Base-by-base conservation (phyloP, 2,797 vertebrate species). In the Parambassis ranga region DNA sequence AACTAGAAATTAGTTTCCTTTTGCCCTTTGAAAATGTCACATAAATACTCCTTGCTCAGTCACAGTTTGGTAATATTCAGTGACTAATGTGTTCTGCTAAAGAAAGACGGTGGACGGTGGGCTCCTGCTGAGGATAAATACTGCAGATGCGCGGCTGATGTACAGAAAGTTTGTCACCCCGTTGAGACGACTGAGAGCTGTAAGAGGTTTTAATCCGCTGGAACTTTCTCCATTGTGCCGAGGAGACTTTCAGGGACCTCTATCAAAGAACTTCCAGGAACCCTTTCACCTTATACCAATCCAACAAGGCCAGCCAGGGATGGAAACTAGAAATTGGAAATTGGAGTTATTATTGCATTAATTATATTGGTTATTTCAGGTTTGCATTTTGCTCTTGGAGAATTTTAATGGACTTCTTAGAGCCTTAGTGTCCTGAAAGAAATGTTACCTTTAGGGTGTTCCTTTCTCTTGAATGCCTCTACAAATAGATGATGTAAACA, bases 11-110 rank as follows among this genome's bases (percentile, higher is more conserved):
- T 8, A n/a, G 16, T 77, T 65, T 27, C 41, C 52, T n/a, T 74
- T 44, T 58, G 47, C 36, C 63, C 52, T 77, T 81, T 81, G 11
- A 46, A 75, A 78, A 82, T 64, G 60, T 62, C 55, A 67, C 37
- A 43, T 42, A 79, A 62, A 65, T 22, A 30, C 38, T 50, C 10
- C 1, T 28, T 27, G 26, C 41, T 50, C 31, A 30, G 4, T 37
- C 36, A 18, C 42, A 35, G 56, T 49, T 32, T 3, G 10, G 27
- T 49, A 44, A 51, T 33, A 38, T 38, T 60, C 43, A 35, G 37
- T 32, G 42, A 72, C 33, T 64, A 63, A 72, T 60, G 50, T 1
- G 10, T 27, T 49, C 10, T 14, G 47, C 39, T 36, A 1, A 35
- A 53, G 33, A 42, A 37, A 61, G 42, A 51, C 28, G 4, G 28